Evolutionary conservation across 2,113 vertebrate genomes (phyloP).

Genomic region (Phyllopteryx taeniolatus): DNA sequence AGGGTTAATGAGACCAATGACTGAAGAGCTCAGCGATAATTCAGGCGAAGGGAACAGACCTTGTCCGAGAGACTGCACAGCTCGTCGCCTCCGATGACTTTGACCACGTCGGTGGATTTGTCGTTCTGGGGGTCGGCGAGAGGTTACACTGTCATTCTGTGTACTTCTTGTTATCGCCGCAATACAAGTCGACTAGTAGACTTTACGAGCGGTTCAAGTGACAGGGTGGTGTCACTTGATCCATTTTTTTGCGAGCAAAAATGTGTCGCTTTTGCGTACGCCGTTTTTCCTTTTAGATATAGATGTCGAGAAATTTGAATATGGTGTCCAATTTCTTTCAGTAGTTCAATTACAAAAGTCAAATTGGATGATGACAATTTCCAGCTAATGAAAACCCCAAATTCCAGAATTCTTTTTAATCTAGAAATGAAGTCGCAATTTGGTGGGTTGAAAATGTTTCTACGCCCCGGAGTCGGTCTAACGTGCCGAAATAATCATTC

Average conservation of each 20-base stretch:
- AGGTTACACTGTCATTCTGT: background rate
- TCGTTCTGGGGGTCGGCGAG: slow-evolving; percentile 70
- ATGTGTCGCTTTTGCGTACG: too few species aligned
- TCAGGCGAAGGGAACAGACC: slow-evolving; percentile 49
- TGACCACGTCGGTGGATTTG: slow-evolving; percentile 71
- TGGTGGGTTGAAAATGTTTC: too few species aligned
- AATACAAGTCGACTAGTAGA: background rate
- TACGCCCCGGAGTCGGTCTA: too few species aligned
- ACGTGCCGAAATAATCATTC: too few species aligned
- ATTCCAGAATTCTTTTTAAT: too few species aligned
- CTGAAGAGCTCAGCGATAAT: background rate
- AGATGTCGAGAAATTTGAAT: background rate
- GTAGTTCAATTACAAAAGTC: background rate
- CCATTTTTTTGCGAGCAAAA: too few species aligned
- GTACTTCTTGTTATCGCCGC: background rate
- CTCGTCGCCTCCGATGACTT: slow-evolving; percentile 79
- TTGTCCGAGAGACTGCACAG: slow-evolving; percentile 76
- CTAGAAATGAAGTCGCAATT: background rate
- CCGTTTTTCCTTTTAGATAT: too few species aligned
- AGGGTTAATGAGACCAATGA: background rate
- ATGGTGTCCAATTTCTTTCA: background rate
- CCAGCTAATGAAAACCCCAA: background rate
- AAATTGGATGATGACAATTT: background rate
- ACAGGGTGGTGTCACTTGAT: too few species aligned
- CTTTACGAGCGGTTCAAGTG: too few species aligned